A percentile compares a stretch with the other conserved stretches of the same genome.
Conservation (phyloP, 30 jellyfish, hydroid and myxozoan genomes). For the Calvadosia cruxmelitensis region DNA sequence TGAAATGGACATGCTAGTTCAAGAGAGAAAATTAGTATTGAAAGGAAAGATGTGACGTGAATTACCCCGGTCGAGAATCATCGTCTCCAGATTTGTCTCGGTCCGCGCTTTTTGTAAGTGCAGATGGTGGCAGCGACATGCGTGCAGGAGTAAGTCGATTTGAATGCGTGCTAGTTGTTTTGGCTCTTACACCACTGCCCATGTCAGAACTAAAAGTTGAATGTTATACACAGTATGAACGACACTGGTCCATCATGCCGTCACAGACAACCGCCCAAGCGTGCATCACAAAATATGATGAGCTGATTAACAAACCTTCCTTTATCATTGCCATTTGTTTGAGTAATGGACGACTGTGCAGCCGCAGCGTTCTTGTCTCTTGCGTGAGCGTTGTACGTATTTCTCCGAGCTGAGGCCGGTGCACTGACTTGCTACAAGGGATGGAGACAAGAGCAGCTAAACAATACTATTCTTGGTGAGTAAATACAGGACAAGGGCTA, state of each 20-base stretch:
- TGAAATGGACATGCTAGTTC: not conserved
- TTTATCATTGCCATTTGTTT: slow-evolving; percentile 72
- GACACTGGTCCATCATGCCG: no score
- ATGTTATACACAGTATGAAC: not conserved
- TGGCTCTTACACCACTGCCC: slow-evolving; percentile 53
- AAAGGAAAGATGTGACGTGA: not conserved
- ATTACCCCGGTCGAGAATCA: slow-evolving; percentile 86
- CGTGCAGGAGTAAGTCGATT: slow-evolving; percentile 91
- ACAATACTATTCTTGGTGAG: not conserved
- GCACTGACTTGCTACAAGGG: slow-evolving; percentile 70
- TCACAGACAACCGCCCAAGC: no score
- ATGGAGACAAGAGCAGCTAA: not conserved
- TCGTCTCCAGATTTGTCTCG: slow-evolving; percentile 61
- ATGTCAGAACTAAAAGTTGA: slow-evolving; percentile 22
- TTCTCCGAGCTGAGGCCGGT: slow-evolving; percentile 68
- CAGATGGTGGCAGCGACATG: slow-evolving; percentile 86
- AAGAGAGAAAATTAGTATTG: not conserved
- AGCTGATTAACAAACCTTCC: slow-evolving; percentile 20
- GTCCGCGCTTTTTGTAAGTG: slow-evolving; percentile 68
- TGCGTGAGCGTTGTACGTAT: slow-evolving; percentile 52
- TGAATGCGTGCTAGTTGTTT: slow-evolving; percentile 55
- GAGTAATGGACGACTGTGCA: slow-evolving; percentile 29
- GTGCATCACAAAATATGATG: no score
- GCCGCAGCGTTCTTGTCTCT: slow-evolving; percentile 33
- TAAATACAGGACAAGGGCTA: not conserved